phyloP scores from a whole-genome alignment of 1,140 invertebrate species.

The Calosoma granatense region DNA sequence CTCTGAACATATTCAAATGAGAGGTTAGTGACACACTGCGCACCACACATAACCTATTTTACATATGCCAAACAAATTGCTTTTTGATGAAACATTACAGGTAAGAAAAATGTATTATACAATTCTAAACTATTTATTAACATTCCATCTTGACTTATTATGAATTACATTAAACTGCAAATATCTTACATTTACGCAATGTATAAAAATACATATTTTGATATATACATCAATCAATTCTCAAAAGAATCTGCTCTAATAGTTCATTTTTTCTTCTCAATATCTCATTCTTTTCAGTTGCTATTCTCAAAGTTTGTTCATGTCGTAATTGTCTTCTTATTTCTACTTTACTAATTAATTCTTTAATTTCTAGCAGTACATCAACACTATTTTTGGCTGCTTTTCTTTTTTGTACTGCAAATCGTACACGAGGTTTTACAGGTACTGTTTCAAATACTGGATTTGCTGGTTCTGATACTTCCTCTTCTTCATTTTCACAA shows the following conservation, averaged over 20 bases:
- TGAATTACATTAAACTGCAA: not conserved
- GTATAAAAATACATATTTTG: no score
- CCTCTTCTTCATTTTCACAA: not conserved
- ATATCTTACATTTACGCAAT: no score
- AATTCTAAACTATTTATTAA: not conserved
- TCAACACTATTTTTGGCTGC: not conserved
- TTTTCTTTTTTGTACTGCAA: not conserved
- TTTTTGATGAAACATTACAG: not conserved
- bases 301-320: not conserved
- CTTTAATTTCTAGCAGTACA: not conserved
- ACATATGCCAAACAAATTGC: no score
- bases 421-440: not conserved
- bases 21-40: not conserved
- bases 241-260: not conserved
- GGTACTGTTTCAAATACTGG: not conserved
- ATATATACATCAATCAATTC: not conserved
- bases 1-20: slow-evolving; percentile 38
- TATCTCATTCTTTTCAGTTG: not conserved
- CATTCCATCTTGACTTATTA: no score
- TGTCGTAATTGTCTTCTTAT: not conserved
- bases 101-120: not conserved
- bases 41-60: no score
- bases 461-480: not conserved
- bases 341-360: not conserved
- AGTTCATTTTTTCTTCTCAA: not conserved